Conservation (phyloP, 1,140 invertebrate genomes). For the Lepidurus couesii region DNA sequence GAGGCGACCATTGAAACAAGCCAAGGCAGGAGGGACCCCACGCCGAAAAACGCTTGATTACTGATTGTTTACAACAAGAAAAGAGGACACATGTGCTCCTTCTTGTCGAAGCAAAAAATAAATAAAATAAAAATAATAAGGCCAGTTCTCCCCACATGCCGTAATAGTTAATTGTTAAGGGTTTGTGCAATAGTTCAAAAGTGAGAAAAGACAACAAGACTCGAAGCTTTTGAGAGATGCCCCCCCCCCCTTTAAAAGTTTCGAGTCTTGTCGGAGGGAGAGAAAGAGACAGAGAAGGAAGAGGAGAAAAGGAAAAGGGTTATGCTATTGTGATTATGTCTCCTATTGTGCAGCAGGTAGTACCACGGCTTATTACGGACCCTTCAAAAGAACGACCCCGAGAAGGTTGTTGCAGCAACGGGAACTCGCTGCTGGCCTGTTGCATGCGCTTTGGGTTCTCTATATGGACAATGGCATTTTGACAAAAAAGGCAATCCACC, state of each 20-base stretch:
- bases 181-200: background rate
- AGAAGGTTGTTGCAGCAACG: slow-evolving; percentile 14
- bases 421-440: slow-evolving; percentile 4
- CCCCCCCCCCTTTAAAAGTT: no score
- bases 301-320: slow-evolving; percentile 15
- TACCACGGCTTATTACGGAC: slow-evolving; percentile 5
- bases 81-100: background rate
- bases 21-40: background rate
- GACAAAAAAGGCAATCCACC: slow-evolving; percentile 14
- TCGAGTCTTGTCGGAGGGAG: no score
- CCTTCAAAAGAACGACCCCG: slow-evolving; percentile 3
- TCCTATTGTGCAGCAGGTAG: slow-evolving; percentile 3
- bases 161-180: background rate
- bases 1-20: background rate
- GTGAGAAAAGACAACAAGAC: background rate
- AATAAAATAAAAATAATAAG: background rate
- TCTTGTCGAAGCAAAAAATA: background rate
- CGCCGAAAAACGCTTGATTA: background rate
- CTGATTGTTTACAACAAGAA: slow-evolving; percentile 3
- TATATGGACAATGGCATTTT: slow-evolving; percentile 11
- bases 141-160: background rate
- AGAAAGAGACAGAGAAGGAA: background rate
- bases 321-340: slow-evolving; percentile 10
- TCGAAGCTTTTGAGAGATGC: background rate
- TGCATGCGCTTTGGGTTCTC: slow-evolving; percentile 10